Base-by-base conservation (phyloP, 2,113 vertebrate species). In the Motacilla alba region DNA sequence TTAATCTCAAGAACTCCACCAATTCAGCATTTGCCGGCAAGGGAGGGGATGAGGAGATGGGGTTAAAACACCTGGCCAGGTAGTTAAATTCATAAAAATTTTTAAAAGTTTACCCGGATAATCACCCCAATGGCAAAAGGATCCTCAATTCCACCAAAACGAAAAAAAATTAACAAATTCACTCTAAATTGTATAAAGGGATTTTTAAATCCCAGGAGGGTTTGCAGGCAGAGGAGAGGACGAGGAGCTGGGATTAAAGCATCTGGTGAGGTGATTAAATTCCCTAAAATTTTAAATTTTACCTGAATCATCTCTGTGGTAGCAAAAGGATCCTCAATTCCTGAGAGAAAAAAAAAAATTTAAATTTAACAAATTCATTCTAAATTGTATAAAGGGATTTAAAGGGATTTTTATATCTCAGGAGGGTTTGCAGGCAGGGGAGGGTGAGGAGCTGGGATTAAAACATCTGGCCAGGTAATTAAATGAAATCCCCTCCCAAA, bases 31-130 rank as follows among this genome's bases (percentile, higher is more conserved):
- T 49, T 39, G 44, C 12, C 6, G 60, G 26, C 33, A 46, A 10
- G 39, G 27, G 6, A 66, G 12, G 26, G 39, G 16, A 6, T 4
- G 3, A 46, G 88, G 89, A 90, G 89, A 58, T 67, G 69, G 89
- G 96, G 96, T 97, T 95, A 95, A 96, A 97, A 97, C 95, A 98
- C 94, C 76, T 91, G 96, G 95, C 14, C 56, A 93, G 96, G 89
- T 95, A 96, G 98, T 98, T 97, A 97, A 95, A 94, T 81, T 72
- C 90, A 52, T 89, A 97, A 86, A 88, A 92, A 94, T 87, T 93
- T 13, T 26, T 50, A 15, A 26, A 50, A 26, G 22, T 47, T 21
- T 47, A 47, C 46, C 46, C 11, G 46, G 35, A 35, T 35, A 35
- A 35, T 35, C 35, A 35, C 35, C 35, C 35, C 35, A 35, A 35